Conservation (phyloP, 2,113 vertebrate species). For the Gymnocephalus cernua region DNA sequence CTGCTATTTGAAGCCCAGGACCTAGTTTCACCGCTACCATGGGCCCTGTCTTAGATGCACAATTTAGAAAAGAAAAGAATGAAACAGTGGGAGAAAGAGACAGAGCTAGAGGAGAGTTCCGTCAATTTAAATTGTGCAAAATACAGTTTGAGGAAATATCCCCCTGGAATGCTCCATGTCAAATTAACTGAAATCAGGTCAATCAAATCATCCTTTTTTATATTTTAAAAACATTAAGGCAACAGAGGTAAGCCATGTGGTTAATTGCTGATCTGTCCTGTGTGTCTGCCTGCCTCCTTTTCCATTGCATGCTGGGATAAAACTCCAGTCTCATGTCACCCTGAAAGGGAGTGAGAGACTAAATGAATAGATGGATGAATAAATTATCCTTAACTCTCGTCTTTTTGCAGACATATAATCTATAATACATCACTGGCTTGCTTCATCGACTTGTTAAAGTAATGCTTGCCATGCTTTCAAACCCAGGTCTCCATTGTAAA, state of each 20-base stretch:
- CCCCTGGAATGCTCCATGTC: neutral
- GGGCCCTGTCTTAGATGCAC: slow-evolving; percentile 78
- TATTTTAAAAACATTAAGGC: neutral
- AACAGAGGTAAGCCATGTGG: neutral
- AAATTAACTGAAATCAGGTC: slow-evolving; percentile 18
- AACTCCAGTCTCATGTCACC: neutral
- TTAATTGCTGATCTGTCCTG: neutral
- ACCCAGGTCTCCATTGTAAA: neutral
- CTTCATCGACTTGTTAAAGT: neutral
- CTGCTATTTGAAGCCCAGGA: slow-evolving; percentile 83
- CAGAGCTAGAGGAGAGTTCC: slow-evolving; percentile 7
- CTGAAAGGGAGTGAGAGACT: neutral
- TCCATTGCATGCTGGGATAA: neutral
- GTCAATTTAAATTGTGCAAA: slow-evolving; percentile 42
- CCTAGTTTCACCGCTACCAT: slow-evolving; percentile 76
- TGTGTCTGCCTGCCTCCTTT: neutral
- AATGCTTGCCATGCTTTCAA: neutral
- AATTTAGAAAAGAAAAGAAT: slow-evolving; percentile 75
- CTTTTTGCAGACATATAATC: neutral
- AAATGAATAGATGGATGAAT: too few species aligned
- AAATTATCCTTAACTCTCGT: neutral
- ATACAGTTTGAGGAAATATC: slow-evolving; percentile 20
- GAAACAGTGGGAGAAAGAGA: slow-evolving; percentile 26
- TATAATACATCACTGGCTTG: too few species aligned
- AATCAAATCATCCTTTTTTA: neutral